Conservation (phyloP, 2,888 invertebrate species). For the Gonocerus acuteangulatus region DNA sequence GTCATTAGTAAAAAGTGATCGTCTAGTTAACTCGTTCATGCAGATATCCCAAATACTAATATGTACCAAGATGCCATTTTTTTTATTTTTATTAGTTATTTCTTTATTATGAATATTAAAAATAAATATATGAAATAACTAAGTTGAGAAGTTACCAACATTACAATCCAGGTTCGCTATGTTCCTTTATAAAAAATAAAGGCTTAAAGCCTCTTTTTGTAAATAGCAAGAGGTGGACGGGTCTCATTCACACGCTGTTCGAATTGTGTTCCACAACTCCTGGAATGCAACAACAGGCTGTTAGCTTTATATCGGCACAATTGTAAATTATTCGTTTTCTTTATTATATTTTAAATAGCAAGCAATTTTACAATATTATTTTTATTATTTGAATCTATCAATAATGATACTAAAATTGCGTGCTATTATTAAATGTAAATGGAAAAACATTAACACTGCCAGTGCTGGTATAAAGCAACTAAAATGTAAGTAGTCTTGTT, state of each 20-base stretch:
- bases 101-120: neutral
- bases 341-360: conserved; percentile 18
- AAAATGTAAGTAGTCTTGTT: conserved; percentile 18
- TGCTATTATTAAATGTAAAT: conserved; percentile 14
- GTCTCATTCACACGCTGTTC: conserved; percentile 15
- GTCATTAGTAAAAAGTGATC: conserved; percentile 18
- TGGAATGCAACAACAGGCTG: conserved; percentile 17
- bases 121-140: conserved; percentile 12
- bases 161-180: conserved; percentile 23
- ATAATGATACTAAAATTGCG: neutral
- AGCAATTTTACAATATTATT: conserved; percentile 11
- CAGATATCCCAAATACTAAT: conserved; percentile 9
- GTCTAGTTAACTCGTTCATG: conserved; percentile 15
- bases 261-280: conserved; percentile 3
- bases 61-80: conserved; percentile 22
- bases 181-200: conserved; percentile 15
- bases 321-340: conserved; percentile 13
- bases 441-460: conserved; percentile 18
- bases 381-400: neutral
- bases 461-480: conserved; percentile 21
- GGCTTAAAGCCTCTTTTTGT: conserved; percentile 7
- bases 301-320: conserved; percentile 23
- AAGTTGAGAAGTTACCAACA: conserved; percentile 25
- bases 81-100: conserved; percentile 1
- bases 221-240: conserved; percentile 23